Percentiles rank a stretch among this genome's conserved stretches.
Evolutionary conservation across 2,113 vertebrate genomes (phyloP).

Genomic region (Myodes glareolus): DNA sequence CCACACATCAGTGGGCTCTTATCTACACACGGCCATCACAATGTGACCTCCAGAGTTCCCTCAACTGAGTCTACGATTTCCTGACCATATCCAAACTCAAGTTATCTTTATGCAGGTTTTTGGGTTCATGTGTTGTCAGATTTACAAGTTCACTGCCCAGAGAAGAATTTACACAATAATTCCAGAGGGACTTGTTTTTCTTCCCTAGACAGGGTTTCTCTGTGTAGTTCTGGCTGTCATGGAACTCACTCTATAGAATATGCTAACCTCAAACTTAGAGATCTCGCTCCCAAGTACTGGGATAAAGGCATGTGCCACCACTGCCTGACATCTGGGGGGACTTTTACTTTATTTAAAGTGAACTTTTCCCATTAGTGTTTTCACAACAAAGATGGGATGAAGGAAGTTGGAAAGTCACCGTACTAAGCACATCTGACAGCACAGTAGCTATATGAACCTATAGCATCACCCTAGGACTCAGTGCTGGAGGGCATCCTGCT

Average conservation of each 20-base stretch:
- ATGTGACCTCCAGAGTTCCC: too few species aligned
- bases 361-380: not conserved
- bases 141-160: not conserved
- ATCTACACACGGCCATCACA: not conserved
- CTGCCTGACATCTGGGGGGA: not conserved
- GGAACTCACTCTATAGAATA: too few species aligned
- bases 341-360: not conserved
- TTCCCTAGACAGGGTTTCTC: too few species aligned
- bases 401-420: not conserved
- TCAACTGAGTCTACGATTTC: not conserved
- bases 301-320: too few species aligned
- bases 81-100: not conserved
- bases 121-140: not conserved
- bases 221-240: too few species aligned
- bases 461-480: not conserved
- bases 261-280: too few species aligned
- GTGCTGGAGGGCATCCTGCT: not conserved
- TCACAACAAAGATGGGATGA: not conserved
- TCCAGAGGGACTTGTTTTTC: not conserved
- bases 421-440: not conserved
- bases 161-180: not conserved
- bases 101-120: not conserved
- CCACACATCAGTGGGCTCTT: not conserved
- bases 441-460: not conserved
- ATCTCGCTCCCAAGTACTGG: too few species aligned